phyloP scores from a whole-genome alignment of 2,888 invertebrate species.

The Mimas tiliae region DNA sequence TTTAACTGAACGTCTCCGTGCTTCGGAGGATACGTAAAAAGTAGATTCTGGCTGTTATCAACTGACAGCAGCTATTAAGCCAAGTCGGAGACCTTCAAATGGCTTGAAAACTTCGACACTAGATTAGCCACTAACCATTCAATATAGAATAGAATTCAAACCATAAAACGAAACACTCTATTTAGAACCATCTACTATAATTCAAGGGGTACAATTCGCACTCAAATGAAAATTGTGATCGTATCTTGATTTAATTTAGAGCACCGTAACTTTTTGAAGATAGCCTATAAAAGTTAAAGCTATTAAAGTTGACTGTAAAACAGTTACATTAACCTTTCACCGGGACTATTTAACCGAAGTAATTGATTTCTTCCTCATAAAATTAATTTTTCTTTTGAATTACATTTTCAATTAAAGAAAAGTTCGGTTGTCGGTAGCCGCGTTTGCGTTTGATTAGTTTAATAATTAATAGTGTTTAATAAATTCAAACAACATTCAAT shows the following conservation, averaged over 20 bases:
- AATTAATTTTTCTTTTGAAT: constrained; percentile 44
- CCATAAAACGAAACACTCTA: neutral
- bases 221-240: constrained; percentile 43
- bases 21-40: too few species aligned
- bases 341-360: constrained; percentile 61
- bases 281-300: constrained; percentile 61
- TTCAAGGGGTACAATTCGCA: constrained; percentile 30
- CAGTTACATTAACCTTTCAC: constrained; percentile 74
- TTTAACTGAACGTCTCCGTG: too few species aligned
- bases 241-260: constrained; percentile 72
- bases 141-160: too few species aligned
- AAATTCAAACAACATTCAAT: constrained; percentile 8
- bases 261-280: constrained; percentile 57
- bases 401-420: constrained; percentile 23
- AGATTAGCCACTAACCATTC: too few species aligned
- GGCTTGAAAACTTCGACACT: too few species aligned
- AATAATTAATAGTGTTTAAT: constrained; percentile 21
- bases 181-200: constrained; percentile 17
- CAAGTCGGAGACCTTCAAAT: too few species aligned
- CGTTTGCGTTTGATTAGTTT: constrained; percentile 17
- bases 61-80: too few species aligned
- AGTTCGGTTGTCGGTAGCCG: neutral
- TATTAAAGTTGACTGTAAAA: constrained; percentile 70
- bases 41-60: too few species aligned
- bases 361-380: constrained; percentile 65